Evolutionary conservation across 1,140 invertebrate species (phyloP).

Genomic region (Cydia strobilella): DNA sequence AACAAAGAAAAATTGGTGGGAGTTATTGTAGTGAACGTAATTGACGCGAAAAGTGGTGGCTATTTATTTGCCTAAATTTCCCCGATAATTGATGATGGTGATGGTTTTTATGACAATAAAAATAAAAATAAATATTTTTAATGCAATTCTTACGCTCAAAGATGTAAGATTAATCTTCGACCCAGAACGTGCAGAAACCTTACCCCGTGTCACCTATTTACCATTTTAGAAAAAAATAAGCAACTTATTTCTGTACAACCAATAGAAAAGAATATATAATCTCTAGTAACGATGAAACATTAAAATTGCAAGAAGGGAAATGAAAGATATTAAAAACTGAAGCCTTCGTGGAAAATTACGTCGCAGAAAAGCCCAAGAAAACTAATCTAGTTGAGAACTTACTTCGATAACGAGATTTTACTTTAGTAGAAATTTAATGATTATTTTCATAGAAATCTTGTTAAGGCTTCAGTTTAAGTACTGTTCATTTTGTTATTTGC

Average conservation of each 20-base stretch:
- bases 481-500: neutral
- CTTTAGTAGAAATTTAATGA: neutral
- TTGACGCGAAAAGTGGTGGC: too few species aligned
- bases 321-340: neutral
- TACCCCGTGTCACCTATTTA: too few species aligned
- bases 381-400: conserved; percentile 3
- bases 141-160: too few species aligned
- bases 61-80: too few species aligned
- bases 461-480: neutral
- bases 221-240: too few species aligned
- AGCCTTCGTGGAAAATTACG: neutral
- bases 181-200: too few species aligned
- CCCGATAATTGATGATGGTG: too few species aligned
- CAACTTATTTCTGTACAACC: too few species aligned
- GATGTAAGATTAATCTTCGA: too few species aligned
- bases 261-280: too few species aligned
- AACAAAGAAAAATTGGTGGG: neutral
- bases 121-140: too few species aligned
- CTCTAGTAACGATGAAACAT: neutral
- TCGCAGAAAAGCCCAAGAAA: neutral
- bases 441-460: neutral
- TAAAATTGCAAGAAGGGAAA: neutral
- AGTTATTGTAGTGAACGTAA: neutral
- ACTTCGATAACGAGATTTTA: neutral
- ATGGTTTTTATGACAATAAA: too few species aligned